Base-by-base conservation (phyloP, 2,797 vertebrate species). In the Vespertilio murinus region DNA sequence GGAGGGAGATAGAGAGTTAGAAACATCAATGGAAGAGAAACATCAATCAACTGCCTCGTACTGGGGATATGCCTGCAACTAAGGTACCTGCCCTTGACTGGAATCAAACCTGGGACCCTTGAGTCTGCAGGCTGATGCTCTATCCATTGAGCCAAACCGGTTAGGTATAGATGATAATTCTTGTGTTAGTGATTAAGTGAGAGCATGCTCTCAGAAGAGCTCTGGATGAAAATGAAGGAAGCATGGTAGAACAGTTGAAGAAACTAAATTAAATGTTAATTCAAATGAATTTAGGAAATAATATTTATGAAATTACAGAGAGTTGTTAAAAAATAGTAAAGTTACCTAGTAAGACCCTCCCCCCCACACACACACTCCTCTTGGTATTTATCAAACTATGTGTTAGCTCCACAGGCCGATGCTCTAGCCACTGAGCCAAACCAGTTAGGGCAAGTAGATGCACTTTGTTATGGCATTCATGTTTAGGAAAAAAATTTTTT, bases 251-350 rank as follows among this genome's bases (percentile, higher is more conserved):
- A 65, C 38, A 56, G 8, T 47, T 20, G 17, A 17, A 6, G 10
- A 79, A 79, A 5, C 28, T 65, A 73, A 71, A n/a, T 30, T 40
- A n/a, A 74, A 65, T 67, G 8, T 40, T 2, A 80, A 38, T 35
- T 45, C 22, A 79, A 5, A 65, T 56, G 8, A 74, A 74, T 94
- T n/a, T 86, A 86, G 67, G 49, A 64, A 47, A 22, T 59, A 75
- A 23, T 65, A 49, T 18, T 59, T 30, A 10, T 65, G 4, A 67
- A 91, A 75, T 16, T 35, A 2, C 3, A 30, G 8, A 25, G 12
- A 30, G 11, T 59, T 70, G 28, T 61, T 59, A 12, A 16, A 59
- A 67, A 64, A 18, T 47, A 33, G n/a, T 8, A 47, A 80, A 90
- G 3, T 16, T 65, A 56, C 13, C 3, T 65, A 0, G 4, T 65